These are phyloP conservation scores for Ditula angustiorana DNA, from an alignment of 2,888 invertebrate species.

Conservation along the genomic window DNA sequence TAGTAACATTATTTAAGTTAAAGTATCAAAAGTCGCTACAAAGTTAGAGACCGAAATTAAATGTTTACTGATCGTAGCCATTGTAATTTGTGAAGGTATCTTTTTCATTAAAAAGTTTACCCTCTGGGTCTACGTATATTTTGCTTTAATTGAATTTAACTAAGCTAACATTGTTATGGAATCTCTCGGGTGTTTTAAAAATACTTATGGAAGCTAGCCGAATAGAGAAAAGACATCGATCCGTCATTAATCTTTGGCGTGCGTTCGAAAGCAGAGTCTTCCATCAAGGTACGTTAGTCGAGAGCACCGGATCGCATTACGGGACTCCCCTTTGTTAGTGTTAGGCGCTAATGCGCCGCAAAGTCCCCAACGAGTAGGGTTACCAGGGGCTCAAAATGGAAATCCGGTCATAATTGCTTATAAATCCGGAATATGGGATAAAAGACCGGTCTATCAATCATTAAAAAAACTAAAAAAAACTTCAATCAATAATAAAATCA, in stretches of 20 bases:
- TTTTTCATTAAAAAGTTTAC: conserved; percentile 21
- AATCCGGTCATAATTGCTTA: too few relatives aligned
- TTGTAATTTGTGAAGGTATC: conserved; percentile 10
- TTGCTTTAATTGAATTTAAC: conserved; percentile 10
- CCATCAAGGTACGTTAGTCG: conserved; percentile 25
- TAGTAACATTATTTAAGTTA: background rate
- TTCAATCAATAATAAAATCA: too few relatives aligned
- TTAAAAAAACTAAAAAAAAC: too few relatives aligned
- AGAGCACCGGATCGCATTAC: conserved; percentile 15
- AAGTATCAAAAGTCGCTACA: background rate
- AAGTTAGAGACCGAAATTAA: conserved; percentile 15
- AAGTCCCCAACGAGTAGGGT: too few relatives aligned
- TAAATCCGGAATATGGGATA: too few relatives aligned
- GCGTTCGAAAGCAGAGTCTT: conserved; percentile 12
- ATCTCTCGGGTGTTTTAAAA: background rate
- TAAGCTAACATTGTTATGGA: background rate
- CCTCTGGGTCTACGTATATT: conserved; percentile 5
- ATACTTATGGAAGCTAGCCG: too few relatives aligned
- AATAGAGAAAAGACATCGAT: background rate
- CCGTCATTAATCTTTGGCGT: conserved; percentile 26
- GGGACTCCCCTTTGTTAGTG: conserved; percentile 23
- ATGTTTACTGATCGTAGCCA: conserved; percentile 13
- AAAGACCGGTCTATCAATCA: too few relatives aligned
- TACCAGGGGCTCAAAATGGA: too few relatives aligned
- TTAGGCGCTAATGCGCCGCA: conserved; percentile 9